Conservation (phyloP, 2,797 vertebrate genomes). For the Anguilla obscura region DNA sequence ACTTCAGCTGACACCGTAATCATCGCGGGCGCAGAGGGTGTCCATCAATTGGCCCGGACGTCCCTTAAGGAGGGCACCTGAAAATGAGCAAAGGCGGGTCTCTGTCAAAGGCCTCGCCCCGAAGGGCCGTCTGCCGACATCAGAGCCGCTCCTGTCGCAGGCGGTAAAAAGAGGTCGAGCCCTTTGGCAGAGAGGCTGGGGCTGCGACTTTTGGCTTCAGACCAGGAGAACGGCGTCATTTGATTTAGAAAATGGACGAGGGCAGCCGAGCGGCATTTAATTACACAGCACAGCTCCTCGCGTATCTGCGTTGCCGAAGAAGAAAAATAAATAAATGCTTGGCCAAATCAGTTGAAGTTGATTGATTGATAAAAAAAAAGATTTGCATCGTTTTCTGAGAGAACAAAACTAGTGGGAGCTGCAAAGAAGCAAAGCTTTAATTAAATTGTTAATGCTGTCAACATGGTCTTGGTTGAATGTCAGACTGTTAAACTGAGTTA, state of each 20-base stretch:
- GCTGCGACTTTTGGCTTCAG: not conserved
- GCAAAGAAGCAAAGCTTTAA: conserved; percentile 1
- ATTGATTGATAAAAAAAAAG: not conserved
- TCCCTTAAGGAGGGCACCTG: not conserved
- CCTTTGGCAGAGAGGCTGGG: not conserved
- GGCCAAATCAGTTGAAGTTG: not conserved
- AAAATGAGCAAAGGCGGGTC: not conserved
- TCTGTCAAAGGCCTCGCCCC: not conserved
- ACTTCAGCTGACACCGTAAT: not conserved
- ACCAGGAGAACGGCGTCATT: not conserved
- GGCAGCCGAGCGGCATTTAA: not conserved
- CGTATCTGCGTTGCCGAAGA: not conserved
- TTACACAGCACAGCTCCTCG: not conserved
- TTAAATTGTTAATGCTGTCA: conserved; percentile 16
- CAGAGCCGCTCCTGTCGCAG: not conserved
- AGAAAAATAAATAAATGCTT: not conserved
- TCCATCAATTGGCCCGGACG: not conserved
- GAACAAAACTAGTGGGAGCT: not conserved
- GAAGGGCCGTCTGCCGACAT: not conserved
- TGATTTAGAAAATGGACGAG: not conserved
- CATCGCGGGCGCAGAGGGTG: not conserved
- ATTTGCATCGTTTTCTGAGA: not conserved
- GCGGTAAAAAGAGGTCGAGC: not conserved
- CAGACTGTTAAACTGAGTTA: not conserved
- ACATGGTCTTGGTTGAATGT: not conserved